Conservation (phyloP, 2,888 invertebrate species). For the Nemotelus nigrinus region DNA sequence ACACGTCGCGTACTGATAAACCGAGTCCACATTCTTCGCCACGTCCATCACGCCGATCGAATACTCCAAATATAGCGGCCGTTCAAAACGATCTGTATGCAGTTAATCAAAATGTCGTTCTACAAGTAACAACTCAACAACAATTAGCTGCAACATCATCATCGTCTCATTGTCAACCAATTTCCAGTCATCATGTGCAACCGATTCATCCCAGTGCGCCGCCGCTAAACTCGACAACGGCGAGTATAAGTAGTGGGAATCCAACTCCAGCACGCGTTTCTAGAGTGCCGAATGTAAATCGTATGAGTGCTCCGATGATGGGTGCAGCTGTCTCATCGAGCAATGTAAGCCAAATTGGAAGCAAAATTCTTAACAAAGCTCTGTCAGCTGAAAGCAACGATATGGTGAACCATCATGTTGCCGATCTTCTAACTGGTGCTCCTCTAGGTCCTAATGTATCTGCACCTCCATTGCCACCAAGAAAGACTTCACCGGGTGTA, state of each 20-base stretch:
- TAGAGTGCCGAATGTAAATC: conserved; percentile 54
- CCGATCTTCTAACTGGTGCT: conserved; percentile 7
- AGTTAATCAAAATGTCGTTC: conserved; percentile 52
- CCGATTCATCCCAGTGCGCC: conserved; percentile 60
- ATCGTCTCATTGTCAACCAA: conserved; percentile 45
- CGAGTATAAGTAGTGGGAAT: conserved; percentile 44
- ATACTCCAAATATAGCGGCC: conserved; percentile 63
- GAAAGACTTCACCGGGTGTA: conserved; percentile 67
- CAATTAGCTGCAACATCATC: conserved; percentile 50
- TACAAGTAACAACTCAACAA: conserved; percentile 53
- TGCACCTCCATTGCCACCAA: conserved; percentile 69
- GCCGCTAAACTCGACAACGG: conserved; percentile 57
- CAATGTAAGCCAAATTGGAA: conserved; percentile 43
- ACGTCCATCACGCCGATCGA: conserved; percentile 66
- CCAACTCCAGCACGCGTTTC: conserved; percentile 28
- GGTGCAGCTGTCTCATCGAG: conserved; percentile 57
- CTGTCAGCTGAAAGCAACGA: conserved; percentile 57
- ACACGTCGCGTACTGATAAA: conserved; percentile 61
- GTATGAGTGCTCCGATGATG: conserved; percentile 65
- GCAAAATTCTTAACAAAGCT: conserved; percentile 53
- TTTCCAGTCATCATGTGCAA: conserved; percentile 43
- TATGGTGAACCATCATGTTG: not conserved
- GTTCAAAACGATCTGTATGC: conserved; percentile 64
- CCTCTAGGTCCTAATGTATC: conserved; percentile 12
- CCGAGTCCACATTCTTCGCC: conserved; percentile 71